Evolutionary conservation across 2,797 vertebrate species (phyloP).

Genomic region (Pristis pectinata): DNA sequence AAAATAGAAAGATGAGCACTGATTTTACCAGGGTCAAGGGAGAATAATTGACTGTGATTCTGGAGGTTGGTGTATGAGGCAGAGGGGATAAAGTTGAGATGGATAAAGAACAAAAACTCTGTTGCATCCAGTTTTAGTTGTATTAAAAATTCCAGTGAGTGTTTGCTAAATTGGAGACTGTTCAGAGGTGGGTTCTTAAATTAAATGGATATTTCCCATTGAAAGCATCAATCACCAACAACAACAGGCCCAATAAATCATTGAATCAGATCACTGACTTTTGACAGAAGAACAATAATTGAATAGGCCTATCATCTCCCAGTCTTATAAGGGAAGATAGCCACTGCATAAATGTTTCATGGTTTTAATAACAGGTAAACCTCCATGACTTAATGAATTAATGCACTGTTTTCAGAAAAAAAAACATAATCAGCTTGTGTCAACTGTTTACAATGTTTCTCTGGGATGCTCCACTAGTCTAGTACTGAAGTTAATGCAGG

Average conservation of each 20-base stretch:
- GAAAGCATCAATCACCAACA: background rate
- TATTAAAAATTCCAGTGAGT: background rate
- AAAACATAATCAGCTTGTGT: slow-evolving; percentile 39
- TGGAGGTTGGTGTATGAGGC: too few relatives aligned
- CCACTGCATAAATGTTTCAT: too few relatives aligned
- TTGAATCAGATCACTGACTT: background rate
- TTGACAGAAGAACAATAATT: background rate
- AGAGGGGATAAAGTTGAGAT: background rate
- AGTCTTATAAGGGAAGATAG: background rate
- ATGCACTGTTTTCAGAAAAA: background rate
- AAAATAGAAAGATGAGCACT: background rate
- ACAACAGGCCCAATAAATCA: background rate
- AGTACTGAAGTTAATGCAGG: background rate
- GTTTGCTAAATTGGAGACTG: background rate
- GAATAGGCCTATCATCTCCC: background rate
- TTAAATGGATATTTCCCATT: background rate
- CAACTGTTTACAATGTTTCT: background rate
- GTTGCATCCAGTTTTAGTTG: background rate
- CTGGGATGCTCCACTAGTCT: background rate
- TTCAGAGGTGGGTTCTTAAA: background rate
- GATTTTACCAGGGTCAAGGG: background rate
- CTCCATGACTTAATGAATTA: background rate
- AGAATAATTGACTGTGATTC: too few relatives aligned
- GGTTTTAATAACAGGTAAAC: too few relatives aligned
- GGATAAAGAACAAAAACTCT: background rate